Evolutionary conservation across 2,797 vertebrate species (phyloP), one percentile per base, ranked within the genome.

Genomic region (Crenichthys baileyi): DNA sequence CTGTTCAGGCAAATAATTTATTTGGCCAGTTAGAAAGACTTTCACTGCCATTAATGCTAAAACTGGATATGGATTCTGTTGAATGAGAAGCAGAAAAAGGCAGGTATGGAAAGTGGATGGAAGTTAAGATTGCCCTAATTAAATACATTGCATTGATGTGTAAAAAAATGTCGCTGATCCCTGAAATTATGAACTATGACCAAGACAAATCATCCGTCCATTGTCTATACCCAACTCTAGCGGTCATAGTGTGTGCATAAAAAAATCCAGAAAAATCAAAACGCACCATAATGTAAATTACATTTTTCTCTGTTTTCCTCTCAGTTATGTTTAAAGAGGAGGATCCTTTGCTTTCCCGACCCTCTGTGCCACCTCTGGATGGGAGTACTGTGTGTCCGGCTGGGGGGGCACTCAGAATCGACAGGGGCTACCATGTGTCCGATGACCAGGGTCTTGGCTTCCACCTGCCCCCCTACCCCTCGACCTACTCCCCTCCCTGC

Each of bases 301-400:
- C 26, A 1, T 53, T 26, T 44, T 70, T 22, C 26, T 72, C n/a
- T 58, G 13, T 70, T 77, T 20, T 81, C 18, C 71, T 46, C 53
- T 44, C 82, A 98, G 97, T 96, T 80, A 96, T 97, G 94, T 97
- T 97, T 90, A 97, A 97, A 91, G 97, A 97, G 86, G 96, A 97
- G 77, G 97, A 95, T 88, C 93, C 96, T 0, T 93, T 96, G 81
- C 89, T 96, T 76, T 88, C 95, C 56, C 95, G 93, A 13, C 94
- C 95, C 60, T 90, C 93, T 4, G 89, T 86, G 44, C 89, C 95
- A 65, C 87, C 90, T 31, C 93, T 91, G 90, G 95, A 92, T 56
- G 94, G 73, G 12, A 94, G 77, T 72, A 85, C 89, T 7, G 85
- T 87, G 79, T 94, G 88, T 90, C 92, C 91, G 6, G 88, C 89